These are phyloP conservation scores for Halocaridina rubra DNA, from an alignment of 2,888 invertebrate genomes.

Conservation along the genomic window DNA sequence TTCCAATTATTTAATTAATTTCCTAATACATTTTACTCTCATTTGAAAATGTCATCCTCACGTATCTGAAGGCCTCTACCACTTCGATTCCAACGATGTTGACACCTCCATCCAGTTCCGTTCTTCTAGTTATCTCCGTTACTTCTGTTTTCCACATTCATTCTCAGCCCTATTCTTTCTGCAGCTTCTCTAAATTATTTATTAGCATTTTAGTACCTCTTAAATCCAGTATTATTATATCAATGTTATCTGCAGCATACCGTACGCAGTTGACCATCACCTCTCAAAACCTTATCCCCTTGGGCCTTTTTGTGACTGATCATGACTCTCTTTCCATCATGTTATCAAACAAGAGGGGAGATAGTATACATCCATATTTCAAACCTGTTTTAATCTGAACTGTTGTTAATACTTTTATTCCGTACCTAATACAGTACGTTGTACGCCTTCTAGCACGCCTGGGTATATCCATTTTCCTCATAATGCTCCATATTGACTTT, in stretches of 20 bases:
- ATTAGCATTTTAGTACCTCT: too few relatives aligned
- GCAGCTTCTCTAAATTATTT: too few relatives aligned
- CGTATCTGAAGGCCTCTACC: background rate
- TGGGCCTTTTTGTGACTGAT: too few relatives aligned
- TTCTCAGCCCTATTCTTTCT: background rate
- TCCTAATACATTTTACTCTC: background rate
- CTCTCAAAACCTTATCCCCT: background rate
- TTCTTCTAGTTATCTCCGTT: background rate
- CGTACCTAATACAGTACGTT: background rate
- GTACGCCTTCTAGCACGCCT: too few relatives aligned
- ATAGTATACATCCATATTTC: too few relatives aligned
- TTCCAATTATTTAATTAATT: background rate
- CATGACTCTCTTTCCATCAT: background rate
- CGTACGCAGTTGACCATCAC: background rate
- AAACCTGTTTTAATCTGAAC: too few relatives aligned
- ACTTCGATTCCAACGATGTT: too few relatives aligned
- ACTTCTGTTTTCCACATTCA: background rate
- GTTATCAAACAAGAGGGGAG: background rate
- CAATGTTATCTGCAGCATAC: background rate
- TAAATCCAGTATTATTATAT: background rate
- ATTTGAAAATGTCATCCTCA: too few relatives aligned
- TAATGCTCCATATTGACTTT: background rate
- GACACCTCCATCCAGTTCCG: too few relatives aligned
- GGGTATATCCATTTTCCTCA: too few relatives aligned
- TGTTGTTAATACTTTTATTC: too few relatives aligned